Conservation (phyloP, 2,888 invertebrate species). For the Spisula solida region DNA sequence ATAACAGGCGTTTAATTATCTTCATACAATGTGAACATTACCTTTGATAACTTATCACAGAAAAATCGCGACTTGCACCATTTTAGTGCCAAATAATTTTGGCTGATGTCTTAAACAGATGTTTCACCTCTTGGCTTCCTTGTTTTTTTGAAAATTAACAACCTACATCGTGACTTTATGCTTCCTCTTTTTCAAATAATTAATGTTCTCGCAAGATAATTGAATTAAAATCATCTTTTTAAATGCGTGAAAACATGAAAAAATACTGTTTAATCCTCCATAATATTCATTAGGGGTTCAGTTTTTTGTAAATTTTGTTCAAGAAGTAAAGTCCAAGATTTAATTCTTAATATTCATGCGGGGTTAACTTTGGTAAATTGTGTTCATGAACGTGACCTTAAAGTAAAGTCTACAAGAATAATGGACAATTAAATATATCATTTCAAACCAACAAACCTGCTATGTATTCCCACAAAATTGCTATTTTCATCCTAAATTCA, state of each 20-base stretch:
- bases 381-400: too few relatives aligned
- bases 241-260: background rate
- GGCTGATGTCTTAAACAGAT: slow-evolving; percentile 54
- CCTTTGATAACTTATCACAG: slow-evolving; percentile 26
- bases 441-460: too few relatives aligned
- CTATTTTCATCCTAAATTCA: too few relatives aligned
- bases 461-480: too few relatives aligned
- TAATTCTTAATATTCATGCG: too few relatives aligned
- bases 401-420: too few relatives aligned
- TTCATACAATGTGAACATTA: slow-evolving; percentile 3
- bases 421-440: too few relatives aligned
- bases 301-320: too few relatives aligned
- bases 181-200: background rate
- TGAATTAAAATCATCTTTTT: background rate
- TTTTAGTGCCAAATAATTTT: slow-evolving; percentile 32
- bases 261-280: background rate
- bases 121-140: slow-evolving; percentile 43
- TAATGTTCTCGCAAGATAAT: background rate
- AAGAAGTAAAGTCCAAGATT: too few relatives aligned
- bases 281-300: too few relatives aligned
- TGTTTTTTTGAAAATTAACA: slow-evolving; percentile 53
- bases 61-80: slow-evolving; percentile 33
- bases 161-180: background rate
- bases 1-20: slow-evolving; percentile 38
- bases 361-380: too few relatives aligned